phyloP scores from a whole-genome alignment of 2,797 vertebrate genomes.

The Saguinus oedipus region DNA sequence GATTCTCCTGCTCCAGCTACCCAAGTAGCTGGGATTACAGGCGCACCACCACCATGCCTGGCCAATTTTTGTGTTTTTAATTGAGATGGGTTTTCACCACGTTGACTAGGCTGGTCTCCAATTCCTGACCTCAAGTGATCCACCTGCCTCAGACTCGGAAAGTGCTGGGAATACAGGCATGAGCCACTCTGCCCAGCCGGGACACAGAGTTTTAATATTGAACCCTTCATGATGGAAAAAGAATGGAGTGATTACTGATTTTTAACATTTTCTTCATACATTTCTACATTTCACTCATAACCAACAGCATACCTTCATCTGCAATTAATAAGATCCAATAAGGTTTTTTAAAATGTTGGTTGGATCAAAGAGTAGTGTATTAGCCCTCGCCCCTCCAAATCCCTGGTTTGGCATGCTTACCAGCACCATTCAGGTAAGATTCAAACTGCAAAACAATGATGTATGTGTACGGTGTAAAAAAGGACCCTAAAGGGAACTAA shows the following conservation, averaged over 20 bases:
- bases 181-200: too few species aligned
- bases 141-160: too few species aligned
- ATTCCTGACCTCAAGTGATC: too few species aligned
- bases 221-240: background rate
- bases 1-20: too few species aligned
- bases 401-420: background rate
- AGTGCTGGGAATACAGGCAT: too few species aligned
- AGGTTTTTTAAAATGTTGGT: background rate
- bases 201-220: background rate
- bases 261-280: background rate
- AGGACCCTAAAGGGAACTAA: background rate
- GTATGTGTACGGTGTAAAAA: background rate
- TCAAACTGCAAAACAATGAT: background rate
- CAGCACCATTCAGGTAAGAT: background rate
- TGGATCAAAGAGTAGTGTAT: background rate
- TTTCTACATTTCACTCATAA: background rate
- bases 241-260: background rate
- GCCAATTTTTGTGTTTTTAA: too few species aligned
- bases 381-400: background rate
- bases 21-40: too few species aligned
- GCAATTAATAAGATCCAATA: background rate
- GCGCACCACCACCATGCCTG: too few species aligned
- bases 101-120: too few species aligned
- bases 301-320: background rate
- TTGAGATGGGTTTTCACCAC: too few species aligned